phyloP scores from a whole-genome alignment of 2,888 invertebrate genomes.

The Leucophenga montana region DNA sequence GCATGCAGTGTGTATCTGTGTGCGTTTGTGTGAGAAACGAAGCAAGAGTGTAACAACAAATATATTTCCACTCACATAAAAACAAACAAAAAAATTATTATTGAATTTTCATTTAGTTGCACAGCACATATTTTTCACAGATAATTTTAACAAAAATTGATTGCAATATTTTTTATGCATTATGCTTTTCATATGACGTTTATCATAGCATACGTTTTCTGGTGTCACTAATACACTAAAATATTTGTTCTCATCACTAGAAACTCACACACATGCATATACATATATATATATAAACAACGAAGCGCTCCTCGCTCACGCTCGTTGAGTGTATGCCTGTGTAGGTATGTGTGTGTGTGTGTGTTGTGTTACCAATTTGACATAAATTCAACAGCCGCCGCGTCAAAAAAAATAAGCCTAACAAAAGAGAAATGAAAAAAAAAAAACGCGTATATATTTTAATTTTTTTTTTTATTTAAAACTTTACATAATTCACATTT shows the following conservation, averaged over 20 bases:
- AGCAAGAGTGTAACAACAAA: not conserved
- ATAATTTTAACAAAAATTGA: slow-evolving; percentile 12
- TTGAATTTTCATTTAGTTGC: no score
- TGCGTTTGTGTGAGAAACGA: no score
- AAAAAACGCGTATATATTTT: slow-evolving; percentile 53
- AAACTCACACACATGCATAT: not conserved
- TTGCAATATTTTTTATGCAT: slow-evolving; percentile 38
- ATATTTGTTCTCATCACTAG: not conserved
- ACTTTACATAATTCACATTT: slow-evolving; percentile 32
- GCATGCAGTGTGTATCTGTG: no score
- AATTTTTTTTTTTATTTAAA: slow-evolving; percentile 34
- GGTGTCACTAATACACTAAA: slow-evolving; percentile 1
- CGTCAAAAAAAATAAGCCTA: slow-evolving; percentile 52
- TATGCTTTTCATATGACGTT: slow-evolving; percentile 54
- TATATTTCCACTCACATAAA: not conserved
- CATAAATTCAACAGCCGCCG: slow-evolving; percentile 72
- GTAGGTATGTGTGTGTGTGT: slow-evolving; percentile 51
- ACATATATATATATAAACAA: no score
- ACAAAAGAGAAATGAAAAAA: slow-evolving; percentile 57
- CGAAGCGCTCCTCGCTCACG: slow-evolving; percentile 45
- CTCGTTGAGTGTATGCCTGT: slow-evolving; percentile 31
- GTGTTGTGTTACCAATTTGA: slow-evolving; percentile 68
- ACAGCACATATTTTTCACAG: no score
- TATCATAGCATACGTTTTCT: slow-evolving; percentile 51
- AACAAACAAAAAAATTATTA: not conserved